Base-by-base conservation (phyloP, 2,797 vertebrate genomes). In the Helarctos malayanus region DNA sequence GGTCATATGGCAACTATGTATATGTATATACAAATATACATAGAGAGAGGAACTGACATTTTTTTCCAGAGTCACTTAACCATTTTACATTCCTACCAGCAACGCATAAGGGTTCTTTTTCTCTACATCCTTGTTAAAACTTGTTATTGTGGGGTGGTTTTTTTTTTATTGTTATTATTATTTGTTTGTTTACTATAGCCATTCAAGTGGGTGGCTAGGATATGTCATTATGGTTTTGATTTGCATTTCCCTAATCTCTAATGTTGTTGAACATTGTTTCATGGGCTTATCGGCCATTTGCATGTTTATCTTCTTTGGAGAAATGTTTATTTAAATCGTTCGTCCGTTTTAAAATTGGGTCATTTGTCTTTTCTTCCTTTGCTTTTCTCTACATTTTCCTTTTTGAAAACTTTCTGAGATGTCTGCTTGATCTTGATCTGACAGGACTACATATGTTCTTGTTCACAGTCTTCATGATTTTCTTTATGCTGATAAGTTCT, bases 311-410 rank as follows among this genome's bases (percentile, higher is more conserved):
- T 27, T 9, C 25, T 78, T 63, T 89, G n/a, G 23, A 78, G 29
- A 89, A n/a, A 83, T 23, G 11, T 29, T 84, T 78, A 41, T 84
- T 59, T 71, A 80, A 88, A n/a, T 47, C 29, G n/a, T 52, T 63
- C 68, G 14, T 61, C 11, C 52, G 65, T 85, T 91, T 96, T 41
- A 89, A 90, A 85, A 79, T n/a, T 81, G 25, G 29, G 5, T 83
- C 56, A n/a, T 38, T 92, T 92, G 11, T 38, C 21, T 45, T 71
- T 84, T 75, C 25, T 80, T 41, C 15, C 29, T 83, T 82, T 71
- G 35, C 1, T 94, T 65, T 81, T 80, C 52, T 23, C 18, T 63
- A 92, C 80, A 69, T 35, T 59, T 94, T 89, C 23, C 25, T 27
- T 92, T 75, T 32, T 38, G 29, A n/a, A 92, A 93, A 29, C 6